Base-by-base conservation (phyloP, 2,888 invertebrate species). In the Orthosia cruda region DNA sequence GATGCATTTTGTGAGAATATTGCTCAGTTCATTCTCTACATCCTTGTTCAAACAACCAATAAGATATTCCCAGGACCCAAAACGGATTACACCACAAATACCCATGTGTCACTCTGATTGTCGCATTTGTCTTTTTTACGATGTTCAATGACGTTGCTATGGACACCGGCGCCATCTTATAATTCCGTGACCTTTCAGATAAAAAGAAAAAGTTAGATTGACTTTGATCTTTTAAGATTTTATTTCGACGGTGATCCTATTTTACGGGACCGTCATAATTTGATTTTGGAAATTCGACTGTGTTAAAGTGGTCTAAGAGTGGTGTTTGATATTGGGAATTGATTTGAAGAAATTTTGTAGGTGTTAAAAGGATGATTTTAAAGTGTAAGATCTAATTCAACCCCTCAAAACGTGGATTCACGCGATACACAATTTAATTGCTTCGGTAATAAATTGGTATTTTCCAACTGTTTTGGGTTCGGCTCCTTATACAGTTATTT, bases 71-170 rank as follows among this genome's bases (percentile, higher is more conserved):
- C 66, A 15, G 63, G 69, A 65, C 76, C n/a, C 62, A 58, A 57
- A 79, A 76, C 80, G 74, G 77, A 87, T 87, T 84, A 86, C 81
- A 80, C 81, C 86, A 77, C 84, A 87, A 75, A 86, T 86, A 78
- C 66, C 75, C 26, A 89, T 91, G 87, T 88, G 88, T 93, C 90
- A 91, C 86, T 77, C 61, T 88, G 91, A 93, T 93, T 90, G 92
- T 89, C 88, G 79, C 89, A 88, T 93, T 87, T 87, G 88, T 93
- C 92, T 91, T 83, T 89, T 92, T 93, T 92, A 93, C 92, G 92
- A 92, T 81, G 87, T 77, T 67, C 65, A 83, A 74, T 80, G 84
- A 79, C 83, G 71, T 74, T 71, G 52, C 50, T 40, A 67, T 61
- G 74, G 74, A 76, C 87, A 81, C 77, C 78, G 70, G 59, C 16